phyloP scores from a whole-genome alignment of 2,888 invertebrate genomes.

The Agrotis clavis region DNA sequence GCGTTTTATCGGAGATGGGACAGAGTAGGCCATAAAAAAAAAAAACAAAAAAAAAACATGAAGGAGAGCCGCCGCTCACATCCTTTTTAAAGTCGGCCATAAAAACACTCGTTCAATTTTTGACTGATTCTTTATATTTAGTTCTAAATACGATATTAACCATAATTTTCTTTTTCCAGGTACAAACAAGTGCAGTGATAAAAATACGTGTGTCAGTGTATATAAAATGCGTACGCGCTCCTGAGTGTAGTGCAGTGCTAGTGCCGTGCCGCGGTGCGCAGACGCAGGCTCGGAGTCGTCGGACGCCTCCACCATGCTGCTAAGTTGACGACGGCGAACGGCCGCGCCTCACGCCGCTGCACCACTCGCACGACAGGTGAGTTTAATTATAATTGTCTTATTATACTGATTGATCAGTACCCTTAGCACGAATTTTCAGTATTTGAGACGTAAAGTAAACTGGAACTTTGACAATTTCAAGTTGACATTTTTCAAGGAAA shows the following conservation, averaged over 20 bases:
- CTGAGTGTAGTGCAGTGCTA: conserved; percentile 71
- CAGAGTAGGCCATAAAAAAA: too few species aligned
- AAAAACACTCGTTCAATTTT: too few species aligned
- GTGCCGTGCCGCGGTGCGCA: conserved; percentile 69
- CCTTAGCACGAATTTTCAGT: too few species aligned
- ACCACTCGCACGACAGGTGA: conserved; percentile 82
- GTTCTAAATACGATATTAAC: not conserved
- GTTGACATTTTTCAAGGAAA: too few species aligned
- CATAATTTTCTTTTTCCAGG: conserved; percentile 75
- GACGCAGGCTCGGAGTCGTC: conserved; percentile 67
- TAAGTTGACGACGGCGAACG: conserved; percentile 88
- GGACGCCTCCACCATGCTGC: conserved; percentile 79
- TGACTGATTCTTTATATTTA: not conserved
- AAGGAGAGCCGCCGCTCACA: too few species aligned
- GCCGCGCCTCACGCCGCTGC: conserved; percentile 88
- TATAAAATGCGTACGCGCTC: conserved; percentile 69
- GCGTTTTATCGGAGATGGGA: too few species aligned
- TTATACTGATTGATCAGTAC: too few species aligned
- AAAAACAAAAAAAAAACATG: too few species aligned
- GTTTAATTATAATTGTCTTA: conserved; percentile 23
- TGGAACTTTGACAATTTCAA: too few species aligned
- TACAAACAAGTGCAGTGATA: conserved; percentile 78
- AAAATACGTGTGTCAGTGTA: conserved; percentile 67
- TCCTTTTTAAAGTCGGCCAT: too few species aligned
- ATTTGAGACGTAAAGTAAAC: too few species aligned